Conservation (phyloP, 2,113 vertebrate genomes). For the Oreocharis arfaki region DNA sequence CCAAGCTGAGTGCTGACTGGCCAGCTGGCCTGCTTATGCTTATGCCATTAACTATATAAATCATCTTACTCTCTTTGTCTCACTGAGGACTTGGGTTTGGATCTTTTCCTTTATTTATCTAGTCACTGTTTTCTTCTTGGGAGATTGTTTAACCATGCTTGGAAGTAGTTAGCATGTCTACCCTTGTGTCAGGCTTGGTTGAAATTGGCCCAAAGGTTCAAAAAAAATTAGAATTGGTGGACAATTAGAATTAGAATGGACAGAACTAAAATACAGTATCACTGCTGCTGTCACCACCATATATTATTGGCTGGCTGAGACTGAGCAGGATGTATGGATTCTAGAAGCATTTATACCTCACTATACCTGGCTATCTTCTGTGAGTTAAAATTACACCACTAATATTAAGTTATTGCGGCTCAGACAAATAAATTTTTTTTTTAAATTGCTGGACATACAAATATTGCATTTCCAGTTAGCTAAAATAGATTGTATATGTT, state of each 20-base stretch:
- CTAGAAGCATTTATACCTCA: not conserved
- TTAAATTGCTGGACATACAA: not conserved
- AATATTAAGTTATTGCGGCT: not conserved
- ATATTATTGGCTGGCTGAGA: not conserved
- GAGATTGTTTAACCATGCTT: not conserved
- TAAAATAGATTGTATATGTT: not conserved
- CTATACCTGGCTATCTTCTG: not conserved
- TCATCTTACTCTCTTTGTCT: not conserved
- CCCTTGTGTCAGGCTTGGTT: rapidly evolving
- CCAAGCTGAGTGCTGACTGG: not conserved
- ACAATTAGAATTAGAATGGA: too few relatives aligned
- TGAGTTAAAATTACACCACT: not conserved
- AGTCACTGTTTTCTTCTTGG: not conserved
- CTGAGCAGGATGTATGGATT: not conserved
- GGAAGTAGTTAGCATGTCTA: not conserved
- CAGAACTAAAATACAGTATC: not conserved
- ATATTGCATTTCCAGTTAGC: not conserved
- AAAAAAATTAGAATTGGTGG: not conserved
- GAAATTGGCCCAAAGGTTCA: not conserved
- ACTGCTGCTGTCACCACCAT: not conserved
- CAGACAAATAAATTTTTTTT: too few relatives aligned
- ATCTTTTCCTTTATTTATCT: not conserved
- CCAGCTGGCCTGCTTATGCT: not conserved
- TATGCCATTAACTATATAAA: not conserved
- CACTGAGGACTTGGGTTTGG: not conserved